Percentiles rank a stretch among this genome's conserved stretches.
These are phyloP conservation scores for Drosophila cognata DNA, from an alignment of 2,888 invertebrate species.

Conservation along the genomic window DNA sequence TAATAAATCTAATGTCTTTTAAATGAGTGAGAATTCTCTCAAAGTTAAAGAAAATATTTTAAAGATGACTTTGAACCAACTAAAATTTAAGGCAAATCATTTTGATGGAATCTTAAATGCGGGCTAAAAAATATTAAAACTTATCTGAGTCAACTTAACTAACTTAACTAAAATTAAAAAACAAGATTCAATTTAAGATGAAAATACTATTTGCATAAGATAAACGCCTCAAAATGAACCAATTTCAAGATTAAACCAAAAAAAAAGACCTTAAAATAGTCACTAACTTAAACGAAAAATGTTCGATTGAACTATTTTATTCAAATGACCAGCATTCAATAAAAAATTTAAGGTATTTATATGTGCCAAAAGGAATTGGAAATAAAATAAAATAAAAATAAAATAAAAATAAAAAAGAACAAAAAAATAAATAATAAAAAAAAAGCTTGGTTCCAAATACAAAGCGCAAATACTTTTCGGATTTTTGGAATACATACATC, in stretches of 20 bases:
- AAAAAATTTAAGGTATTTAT: slow-evolving; percentile 11
- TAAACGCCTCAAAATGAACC: not conserved
- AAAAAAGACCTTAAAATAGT: not conserved
- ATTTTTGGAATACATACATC: slow-evolving; percentile 17
- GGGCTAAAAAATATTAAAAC: not conserved
- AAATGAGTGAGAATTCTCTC: not conserved
- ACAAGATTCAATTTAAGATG: not conserved
- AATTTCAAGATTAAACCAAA: not conserved
- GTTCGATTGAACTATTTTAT: not conserved
- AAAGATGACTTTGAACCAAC: not conserved
- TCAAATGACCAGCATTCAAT: not conserved
- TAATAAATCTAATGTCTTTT: not conserved
- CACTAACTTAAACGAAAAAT: not conserved
- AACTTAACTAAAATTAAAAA: not conserved
- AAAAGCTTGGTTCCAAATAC: not conserved
- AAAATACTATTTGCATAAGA: not conserved
- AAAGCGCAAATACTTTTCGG: slow-evolving; percentile 32
- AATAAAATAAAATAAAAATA: slow-evolving; percentile 2
- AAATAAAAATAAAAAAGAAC: not conserved
- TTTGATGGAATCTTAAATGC: not conserved
- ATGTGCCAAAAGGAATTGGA: not conserved
- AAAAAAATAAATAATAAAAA: slow-evolving; percentile 6
- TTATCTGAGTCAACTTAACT: too few species aligned
- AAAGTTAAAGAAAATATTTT: not conserved
- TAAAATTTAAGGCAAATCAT: not conserved